phyloP scores from a whole-genome alignment of 2,888 invertebrate species.

The Dolichomitus sp. region DNA sequence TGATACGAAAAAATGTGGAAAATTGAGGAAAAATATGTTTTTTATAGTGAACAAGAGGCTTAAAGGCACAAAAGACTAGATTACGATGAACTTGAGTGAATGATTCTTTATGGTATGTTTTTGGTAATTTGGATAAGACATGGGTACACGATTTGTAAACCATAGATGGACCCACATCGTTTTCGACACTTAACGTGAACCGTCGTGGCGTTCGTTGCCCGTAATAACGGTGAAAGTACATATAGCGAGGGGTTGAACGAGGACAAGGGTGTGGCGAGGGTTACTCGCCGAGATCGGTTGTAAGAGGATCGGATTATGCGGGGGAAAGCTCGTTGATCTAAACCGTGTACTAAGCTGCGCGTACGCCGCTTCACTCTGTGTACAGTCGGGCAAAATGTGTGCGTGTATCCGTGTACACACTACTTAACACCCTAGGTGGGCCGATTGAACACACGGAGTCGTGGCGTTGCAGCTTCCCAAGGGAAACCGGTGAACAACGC shows the following conservation, averaged over 20 bases:
- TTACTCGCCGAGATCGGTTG: conserved; percentile 67
- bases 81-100: not conserved
- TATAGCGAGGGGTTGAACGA: conserved; percentile 34
- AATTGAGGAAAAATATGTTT: too few relatives aligned
- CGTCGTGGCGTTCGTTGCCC: conserved; percentile 27
- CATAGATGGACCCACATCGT: conserved; percentile 17
- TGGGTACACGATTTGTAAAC: not conserved
- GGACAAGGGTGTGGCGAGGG: conserved; percentile 58
- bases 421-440: conserved; percentile 60
- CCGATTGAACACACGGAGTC: conserved; percentile 44
- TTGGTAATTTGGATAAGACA: not conserved
- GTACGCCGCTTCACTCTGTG: conserved; percentile 46
- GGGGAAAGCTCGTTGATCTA: conserved; percentile 61
- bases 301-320: conserved; percentile 68
- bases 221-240: conserved; percentile 22
- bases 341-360: conserved; percentile 64
- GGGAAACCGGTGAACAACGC: conserved; percentile 64
- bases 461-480: conserved; percentile 52
- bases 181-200: conserved; percentile 33
- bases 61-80: not conserved
- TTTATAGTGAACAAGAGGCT: too few relatives aligned
- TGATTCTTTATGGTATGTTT: not conserved
- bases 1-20: too few relatives aligned
- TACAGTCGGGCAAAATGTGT: conserved; percentile 45
- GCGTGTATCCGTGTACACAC: conserved; percentile 43